Evolutionary conservation across 2,888 invertebrate genomes (phyloP), one percentile per base, ranked within the genome.

Genomic region (Luperina testacea): DNA sequence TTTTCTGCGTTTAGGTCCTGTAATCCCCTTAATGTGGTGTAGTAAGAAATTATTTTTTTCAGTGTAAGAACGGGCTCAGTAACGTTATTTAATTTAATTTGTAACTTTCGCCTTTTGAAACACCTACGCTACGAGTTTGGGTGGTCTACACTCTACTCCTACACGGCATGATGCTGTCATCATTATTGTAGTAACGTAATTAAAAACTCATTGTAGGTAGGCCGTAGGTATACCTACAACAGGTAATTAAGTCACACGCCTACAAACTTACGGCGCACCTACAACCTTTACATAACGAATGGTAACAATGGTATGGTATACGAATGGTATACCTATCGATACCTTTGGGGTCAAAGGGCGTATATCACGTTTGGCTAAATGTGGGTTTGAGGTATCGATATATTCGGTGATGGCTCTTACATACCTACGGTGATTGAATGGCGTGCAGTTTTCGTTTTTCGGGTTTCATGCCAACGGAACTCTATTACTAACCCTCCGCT

Each of bases 121-220:
- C 71, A 77, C 74, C 73, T 72, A 83, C n/a, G 38, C 7, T 8
- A 45, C 15, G 73, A 79, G 71, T 68, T 78, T 82, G 81, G 83
- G 83, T 83, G 83, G 83, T 77, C 83, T 15, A 61, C 83, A 75
- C 83, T 70, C 71, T n/a, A 68, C 83, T 81, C 83, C 83, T 85
- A 82, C 83, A 72, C 87, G 51, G 61, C n/a, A 83, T 71, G 72
- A 75, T 68, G 78, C 67, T 78, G 82, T 84, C 78, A 82, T 87
- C 86, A 88, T 87, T 80, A 83, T 84, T 73, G 65, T 77, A 71
- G 74, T 81, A 77, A 77, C 81, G 72, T 81, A 81, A 83, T 83
- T 83, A 83, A 83, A 83, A 83, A 77, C 72, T 68, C 81, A 81
- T 83, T 83, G 81, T 71, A 69, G 70, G 27, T 20, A 45, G 63